Conservation (phyloP, 1,140 invertebrate species). For the Bombus superbus region DNA sequence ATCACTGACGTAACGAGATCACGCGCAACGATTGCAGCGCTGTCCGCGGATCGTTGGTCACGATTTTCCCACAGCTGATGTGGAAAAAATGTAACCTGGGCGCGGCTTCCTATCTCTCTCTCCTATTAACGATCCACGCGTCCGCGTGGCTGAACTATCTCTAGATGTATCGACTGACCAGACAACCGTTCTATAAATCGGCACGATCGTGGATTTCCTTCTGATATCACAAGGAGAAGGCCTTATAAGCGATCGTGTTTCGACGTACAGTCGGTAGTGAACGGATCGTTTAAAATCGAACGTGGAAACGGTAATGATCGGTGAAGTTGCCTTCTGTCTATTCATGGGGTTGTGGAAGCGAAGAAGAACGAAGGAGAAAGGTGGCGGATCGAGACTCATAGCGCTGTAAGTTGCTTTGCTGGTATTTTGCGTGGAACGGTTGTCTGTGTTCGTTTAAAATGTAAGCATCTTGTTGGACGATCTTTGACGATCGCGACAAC, state of each 20-base stretch:
- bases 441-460: no score
- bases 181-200: background rate
- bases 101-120: constrained; percentile 35
- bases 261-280: background rate
- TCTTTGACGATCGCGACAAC: no score
- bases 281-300: background rate
- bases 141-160: background rate
- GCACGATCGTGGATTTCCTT: constrained; percentile 5
- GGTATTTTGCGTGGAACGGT: no score
- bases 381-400: no score
- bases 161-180: background rate
- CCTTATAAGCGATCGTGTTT: constrained; percentile 6
- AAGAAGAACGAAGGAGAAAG: background rate
- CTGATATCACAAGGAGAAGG: background rate
- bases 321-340: background rate
- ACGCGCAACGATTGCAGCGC: background rate
- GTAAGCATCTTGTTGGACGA: no score
- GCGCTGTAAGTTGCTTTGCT: no score
- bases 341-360: background rate
- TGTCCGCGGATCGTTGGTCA: constrained; percentile 11
- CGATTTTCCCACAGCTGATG: constrained; percentile 38
- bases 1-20: constrained; percentile 13
- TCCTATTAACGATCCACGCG: background rate
- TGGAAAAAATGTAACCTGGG: constrained; percentile 32
- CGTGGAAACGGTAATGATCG: background rate